Evolutionary conservation across 2,888 invertebrate genomes (phyloP).

Genomic region (Apamea monoglypha): DNA sequence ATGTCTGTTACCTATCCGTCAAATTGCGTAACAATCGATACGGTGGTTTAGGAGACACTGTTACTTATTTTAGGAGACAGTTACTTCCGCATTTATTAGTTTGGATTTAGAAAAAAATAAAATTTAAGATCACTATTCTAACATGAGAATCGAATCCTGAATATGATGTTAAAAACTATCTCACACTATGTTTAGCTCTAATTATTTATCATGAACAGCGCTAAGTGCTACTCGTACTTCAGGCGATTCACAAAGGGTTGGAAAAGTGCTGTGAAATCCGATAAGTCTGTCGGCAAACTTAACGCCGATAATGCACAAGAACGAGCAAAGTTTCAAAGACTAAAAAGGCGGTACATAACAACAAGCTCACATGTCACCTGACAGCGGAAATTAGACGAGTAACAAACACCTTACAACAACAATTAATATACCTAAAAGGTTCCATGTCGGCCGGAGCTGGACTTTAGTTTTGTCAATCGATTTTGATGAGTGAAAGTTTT

Average conservation of each 20-base stretch:
- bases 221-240: conserved; percentile 2
- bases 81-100: neutral
- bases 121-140: neutral
- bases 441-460: neutral
- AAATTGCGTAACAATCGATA: neutral
- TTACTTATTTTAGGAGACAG: neutral
- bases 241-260: conserved; percentile 21
- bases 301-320: conserved; percentile 8
- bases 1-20: neutral
- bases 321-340: conserved; percentile 1
- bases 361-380: conserved; percentile 19
- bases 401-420: conserved; percentile 4
- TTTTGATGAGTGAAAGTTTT: conserved; percentile 34
- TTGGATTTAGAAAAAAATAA: neutral
- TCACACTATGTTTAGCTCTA: neutral
- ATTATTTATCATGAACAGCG: neutral
- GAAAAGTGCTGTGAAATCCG: conserved; percentile 36
- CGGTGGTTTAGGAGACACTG: neutral
- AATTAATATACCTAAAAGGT: neutral
- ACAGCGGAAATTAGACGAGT: conserved; percentile 1
- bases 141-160: neutral
- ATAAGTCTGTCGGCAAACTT: conserved; percentile 24
- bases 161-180: neutral
- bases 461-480: conserved; percentile 27
- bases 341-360: neutral